These are phyloP conservation scores for Holothuria scabra DNA, from an alignment of 53 echinoderm and acorn worm genomes.

Conservation along the genomic window DNA sequence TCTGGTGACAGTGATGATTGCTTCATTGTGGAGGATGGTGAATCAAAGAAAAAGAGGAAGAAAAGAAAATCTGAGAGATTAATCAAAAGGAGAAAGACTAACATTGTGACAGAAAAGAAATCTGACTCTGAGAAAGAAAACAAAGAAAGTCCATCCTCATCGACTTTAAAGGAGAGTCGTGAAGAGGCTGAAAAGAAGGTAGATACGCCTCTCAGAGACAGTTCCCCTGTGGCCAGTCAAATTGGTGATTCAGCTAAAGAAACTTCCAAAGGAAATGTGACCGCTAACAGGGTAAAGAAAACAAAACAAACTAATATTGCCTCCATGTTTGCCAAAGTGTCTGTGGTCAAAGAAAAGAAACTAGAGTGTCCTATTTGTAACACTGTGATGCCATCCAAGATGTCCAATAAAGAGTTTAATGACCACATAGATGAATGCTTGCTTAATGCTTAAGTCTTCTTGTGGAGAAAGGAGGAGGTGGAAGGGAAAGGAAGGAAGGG, in stretches of 20 bases:
- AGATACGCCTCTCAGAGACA: background rate
- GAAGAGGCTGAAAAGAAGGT: background rate
- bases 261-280: background rate
- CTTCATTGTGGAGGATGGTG: slow-evolving; percentile 15
- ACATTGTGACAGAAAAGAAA: background rate
- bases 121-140: slow-evolving; percentile 12
- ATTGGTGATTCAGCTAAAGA: background rate
- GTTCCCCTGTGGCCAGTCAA: background rate
- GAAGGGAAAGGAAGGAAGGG: background rate
- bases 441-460: background rate
- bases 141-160: slow-evolving; percentile 8
- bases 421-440: slow-evolving; percentile 82
- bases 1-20: slow-evolving; percentile 15
- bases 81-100: slow-evolving; percentile 25
- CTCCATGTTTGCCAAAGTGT: slow-evolving; percentile 18
- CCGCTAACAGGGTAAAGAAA: background rate
- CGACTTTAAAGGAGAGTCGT: background rate
- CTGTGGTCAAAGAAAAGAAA: slow-evolving; percentile 1
- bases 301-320: slow-evolving; percentile 36
- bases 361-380: slow-evolving; percentile 83
- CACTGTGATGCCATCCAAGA: slow-evolving; percentile 63
- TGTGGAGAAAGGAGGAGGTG: background rate
- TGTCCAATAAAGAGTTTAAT: slow-evolving; percentile 71
- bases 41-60: slow-evolving; percentile 28
- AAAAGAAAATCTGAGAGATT: background rate